phyloP scores from a whole-genome alignment of 2,888 invertebrate genomes.

The Meteorus cinctellus region DNA sequence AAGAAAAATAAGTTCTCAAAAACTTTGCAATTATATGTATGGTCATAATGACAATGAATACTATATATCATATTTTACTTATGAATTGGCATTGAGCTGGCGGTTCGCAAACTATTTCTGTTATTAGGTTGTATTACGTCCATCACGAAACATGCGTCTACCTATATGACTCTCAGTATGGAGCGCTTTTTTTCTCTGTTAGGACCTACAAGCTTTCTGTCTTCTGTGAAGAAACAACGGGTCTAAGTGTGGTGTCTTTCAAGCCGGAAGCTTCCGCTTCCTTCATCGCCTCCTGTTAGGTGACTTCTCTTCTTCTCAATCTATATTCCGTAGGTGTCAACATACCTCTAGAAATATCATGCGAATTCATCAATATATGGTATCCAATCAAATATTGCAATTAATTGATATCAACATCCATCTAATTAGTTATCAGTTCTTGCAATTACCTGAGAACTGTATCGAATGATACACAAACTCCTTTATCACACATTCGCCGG shows the following conservation, averaged over 20 bases:
- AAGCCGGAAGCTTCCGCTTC: neutral
- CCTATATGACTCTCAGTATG: neutral
- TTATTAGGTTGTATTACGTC: neutral
- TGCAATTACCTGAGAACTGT: conserved; percentile 76
- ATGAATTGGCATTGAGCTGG: neutral
- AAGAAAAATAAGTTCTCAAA: conserved; percentile 37
- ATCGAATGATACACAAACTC: conserved; percentile 80
- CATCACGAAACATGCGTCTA: neutral
- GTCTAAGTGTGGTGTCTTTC: neutral
- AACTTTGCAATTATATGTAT: conserved; percentile 16
- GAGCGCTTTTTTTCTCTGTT: neutral
- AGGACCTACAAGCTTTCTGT: neutral
- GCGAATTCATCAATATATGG: neutral
- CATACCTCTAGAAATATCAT: conserved; percentile 76
- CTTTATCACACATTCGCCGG: conserved; percentile 81
- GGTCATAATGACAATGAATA: conserved; percentile 21
- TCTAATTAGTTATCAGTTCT: neutral
- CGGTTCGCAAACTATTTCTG: neutral
- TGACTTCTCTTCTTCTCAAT: conserved; percentile 75
- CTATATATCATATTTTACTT: conserved; percentile 10
- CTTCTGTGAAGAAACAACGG: neutral
- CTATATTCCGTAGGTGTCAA: conserved; percentile 83
- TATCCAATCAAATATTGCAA: neutral
- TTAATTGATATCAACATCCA: conserved; percentile 18
- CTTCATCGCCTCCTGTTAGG: conserved; percentile 35